These are phyloP conservation scores for Nasonia vitripennis DNA, from an alignment of 1,140 invertebrate species.

Conservation along the genomic window DNA sequence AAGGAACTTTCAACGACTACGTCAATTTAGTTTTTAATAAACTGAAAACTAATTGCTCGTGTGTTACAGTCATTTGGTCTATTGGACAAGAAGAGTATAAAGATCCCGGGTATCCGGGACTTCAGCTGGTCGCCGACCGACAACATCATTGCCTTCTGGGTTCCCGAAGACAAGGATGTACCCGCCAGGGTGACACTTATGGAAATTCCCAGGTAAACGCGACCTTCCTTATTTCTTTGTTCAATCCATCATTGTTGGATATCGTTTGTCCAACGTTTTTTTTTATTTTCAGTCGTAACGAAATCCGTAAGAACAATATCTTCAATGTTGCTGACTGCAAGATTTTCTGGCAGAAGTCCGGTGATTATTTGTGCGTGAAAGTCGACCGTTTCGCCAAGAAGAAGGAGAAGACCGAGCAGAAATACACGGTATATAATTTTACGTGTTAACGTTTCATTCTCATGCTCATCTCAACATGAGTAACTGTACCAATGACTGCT, in stretches of 20 bases:
- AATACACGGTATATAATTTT: conserved; percentile 87
- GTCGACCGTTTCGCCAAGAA: conserved; percentile 98
- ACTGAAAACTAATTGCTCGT: not conserved
- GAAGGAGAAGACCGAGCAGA: conserved; percentile 92
- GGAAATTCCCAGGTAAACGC: conserved; percentile 85
- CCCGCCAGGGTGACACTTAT: conserved; percentile 89
- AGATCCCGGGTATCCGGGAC: conserved; percentile 92
- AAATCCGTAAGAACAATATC: conserved; percentile 96
- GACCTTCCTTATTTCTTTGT: not conserved
- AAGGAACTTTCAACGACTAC: not conserved
- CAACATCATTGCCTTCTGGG: conserved; percentile 98
- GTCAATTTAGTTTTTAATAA: not conserved
- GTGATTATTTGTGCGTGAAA: conserved; percentile 98
- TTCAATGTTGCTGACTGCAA: conserved; percentile 99
- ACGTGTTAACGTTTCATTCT: conserved; percentile 8
- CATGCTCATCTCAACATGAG: conserved; percentile 26
- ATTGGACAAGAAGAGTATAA: conserved; percentile 95
- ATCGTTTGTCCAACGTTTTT: not conserved
- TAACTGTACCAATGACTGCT: conserved; percentile 23
- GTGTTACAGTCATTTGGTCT: conserved; percentile 88
- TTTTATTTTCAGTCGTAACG: conserved; percentile 80
- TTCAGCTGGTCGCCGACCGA: conserved; percentile 99
- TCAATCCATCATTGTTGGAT: not conserved
- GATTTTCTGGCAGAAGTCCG: conserved; percentile 99
- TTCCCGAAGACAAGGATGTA: conserved; percentile 96